Percentiles rank a stretch among this genome's conserved stretches.
Conservation (phyloP, 2,113 vertebrate species). For the Carollia perspicillata region DNA sequence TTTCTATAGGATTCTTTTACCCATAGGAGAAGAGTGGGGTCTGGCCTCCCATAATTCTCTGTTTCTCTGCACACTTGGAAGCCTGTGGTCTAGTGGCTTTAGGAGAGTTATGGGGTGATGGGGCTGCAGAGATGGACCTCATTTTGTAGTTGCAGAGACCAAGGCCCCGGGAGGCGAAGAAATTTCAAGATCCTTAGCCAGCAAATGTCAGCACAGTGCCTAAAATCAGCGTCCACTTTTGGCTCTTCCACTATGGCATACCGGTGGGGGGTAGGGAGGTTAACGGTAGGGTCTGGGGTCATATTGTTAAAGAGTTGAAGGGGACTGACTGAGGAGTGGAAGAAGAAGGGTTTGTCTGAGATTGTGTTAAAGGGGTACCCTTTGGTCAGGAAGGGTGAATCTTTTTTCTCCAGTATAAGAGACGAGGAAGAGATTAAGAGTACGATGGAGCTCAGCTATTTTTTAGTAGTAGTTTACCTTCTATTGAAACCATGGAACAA, state of each 20-base stretch:
- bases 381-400: background rate
- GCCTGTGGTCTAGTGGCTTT: background rate
- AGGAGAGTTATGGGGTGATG: background rate
- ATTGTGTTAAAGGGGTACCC: background rate
- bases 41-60: background rate
- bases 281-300: background rate
- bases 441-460: background rate
- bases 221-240: no score
- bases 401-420: background rate
- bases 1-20: background rate
- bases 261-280: no score
- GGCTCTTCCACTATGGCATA: background rate
- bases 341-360: background rate
- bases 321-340: background rate
- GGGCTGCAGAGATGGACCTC: background rate
- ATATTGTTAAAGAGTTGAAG: accelerated
- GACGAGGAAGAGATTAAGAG: background rate
- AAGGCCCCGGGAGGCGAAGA: background rate
- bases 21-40: accelerated
- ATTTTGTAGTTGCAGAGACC: background rate
- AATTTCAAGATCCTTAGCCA: background rate
- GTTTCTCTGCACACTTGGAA: background rate
- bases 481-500: slow-evolving; percentile 50
- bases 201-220: background rate
- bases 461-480: slow-evolving; percentile 18